Base-by-base conservation (phyloP, 2,888 invertebrate genomes). In the Leucophenga montana region DNA sequence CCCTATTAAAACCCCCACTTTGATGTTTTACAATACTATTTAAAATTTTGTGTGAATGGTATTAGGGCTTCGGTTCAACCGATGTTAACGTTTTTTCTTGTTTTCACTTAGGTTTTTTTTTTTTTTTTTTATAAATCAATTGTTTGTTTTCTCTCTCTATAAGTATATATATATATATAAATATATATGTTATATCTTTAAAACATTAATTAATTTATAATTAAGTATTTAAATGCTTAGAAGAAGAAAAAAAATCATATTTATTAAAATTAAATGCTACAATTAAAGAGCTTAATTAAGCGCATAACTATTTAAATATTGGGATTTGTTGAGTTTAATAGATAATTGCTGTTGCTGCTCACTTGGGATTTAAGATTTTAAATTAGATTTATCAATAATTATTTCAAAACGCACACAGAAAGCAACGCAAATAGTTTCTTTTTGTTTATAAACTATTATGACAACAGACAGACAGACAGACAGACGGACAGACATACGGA, bases 131-230 rank as follows among this genome's bases (percentile, higher is more conserved):
- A 3, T 13, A 13, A 46, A n/a, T 46, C 13, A 46, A 46, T 33
- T n/a, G 14, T 53, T 9, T 53, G 13, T 56, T 27, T 31, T 1
- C 18, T 18, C 8, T 18, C 22, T 66, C 27, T 22, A 57, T 59
- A 44, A n/a, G n/a, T 62, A 69, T 48, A 54, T 70, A 48, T 73
- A 53, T 57, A 16, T 48, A 48, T 8, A 48, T n/a, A 3, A 48
- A 16, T 48, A 39, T 70, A 39, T 65, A 39, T 44, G 20, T 61
- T 22, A 27, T 57, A 68, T 73, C 39, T 72, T 46, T 75, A 76
- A 68, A n/a, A n/a, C n/a, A 27, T 73, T 79, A 79, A 75, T 80
- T 80, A 81, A 81, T 79, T 80, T 79, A 74, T 66, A 50, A 64
- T 59, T 39, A 39, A 53, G 33, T 33, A 39, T 20, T 59, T 71